Evolutionary conservation across 1,140 invertebrate genomes (phyloP), one percentile per base, ranked within the genome.

Genomic region (Nixonia krombeini): DNA sequence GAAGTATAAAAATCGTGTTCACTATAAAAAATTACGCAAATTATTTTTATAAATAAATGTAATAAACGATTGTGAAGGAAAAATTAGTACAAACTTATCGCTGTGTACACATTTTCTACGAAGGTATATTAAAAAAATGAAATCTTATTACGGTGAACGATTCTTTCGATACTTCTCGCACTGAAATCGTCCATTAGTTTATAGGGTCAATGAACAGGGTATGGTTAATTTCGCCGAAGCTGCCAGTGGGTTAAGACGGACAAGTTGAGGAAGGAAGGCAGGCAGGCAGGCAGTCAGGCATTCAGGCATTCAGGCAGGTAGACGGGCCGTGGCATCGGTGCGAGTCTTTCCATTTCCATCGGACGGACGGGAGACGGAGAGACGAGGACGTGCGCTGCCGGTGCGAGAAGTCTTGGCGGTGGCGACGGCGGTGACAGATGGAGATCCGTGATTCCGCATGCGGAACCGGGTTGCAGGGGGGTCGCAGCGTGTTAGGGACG

Each of bases 401-500:
- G 58, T 55, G 73, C 70, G 53, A 79, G 75, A 77, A 76, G 71
- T 66, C 63, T 72, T 72, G 58, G 68, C 62, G 68, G 56, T 61
- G 57, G 61, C 45, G 64, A 58, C 58, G 50, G 47, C 57, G 46
- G 51, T 74, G 78, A 80, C 76, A 81, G 79, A 83, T 83, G 79
- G 73, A 81, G 77, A 79, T 78, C 53, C 74, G 73, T 67, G 81
- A 84, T 81, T 74, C 68, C 62, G 44, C 65, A 61, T 59, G 71
- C 64, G 59, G 47, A 42, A 66, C 49, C 56, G 23, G 40, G 37
- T 42, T 37, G 61, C 58, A 61, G 81, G 81, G 83, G 76, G 83
- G 82, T 83, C 83, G 82, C 76, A 65, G 75, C 79, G 80, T 81
- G 81, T 84, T 83, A 83, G 76, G 72, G 80, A 81, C 74, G 73